phyloP scores from a whole-genome alignment of 2,113 vertebrate species.

The Cyprinodon variegatus region DNA sequence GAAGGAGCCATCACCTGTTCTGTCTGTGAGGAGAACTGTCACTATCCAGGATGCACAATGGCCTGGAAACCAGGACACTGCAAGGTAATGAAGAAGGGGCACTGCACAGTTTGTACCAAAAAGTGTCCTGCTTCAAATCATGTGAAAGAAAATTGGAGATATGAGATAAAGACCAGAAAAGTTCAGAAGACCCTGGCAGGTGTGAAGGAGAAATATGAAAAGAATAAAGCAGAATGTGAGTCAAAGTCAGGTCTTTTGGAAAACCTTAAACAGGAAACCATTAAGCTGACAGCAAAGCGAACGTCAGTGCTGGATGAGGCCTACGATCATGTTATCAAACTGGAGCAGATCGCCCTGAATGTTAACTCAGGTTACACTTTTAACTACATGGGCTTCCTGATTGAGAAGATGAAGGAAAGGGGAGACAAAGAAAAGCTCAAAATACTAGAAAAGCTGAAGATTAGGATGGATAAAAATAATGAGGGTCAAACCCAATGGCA shows the following conservation, averaged over 20 bases:
- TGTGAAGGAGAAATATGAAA: background rate
- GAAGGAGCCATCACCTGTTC: background rate
- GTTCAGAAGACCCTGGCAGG: background rate
- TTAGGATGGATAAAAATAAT: background rate
- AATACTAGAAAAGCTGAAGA: background rate
- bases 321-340: conserved; percentile 1
- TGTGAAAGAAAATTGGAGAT: conserved; percentile 18
- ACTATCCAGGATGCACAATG: conserved; percentile 4
- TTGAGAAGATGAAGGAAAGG: conserved; percentile 1
- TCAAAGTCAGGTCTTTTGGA: background rate
- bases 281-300: too few species aligned
- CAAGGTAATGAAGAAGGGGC: background rate
- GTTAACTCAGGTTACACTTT: background rate
- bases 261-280: too few species aligned
- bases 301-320: background rate
- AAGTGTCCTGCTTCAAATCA: conserved; percentile 15
- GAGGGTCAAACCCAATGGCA: too few species aligned
- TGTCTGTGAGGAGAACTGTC: conserved; percentile 20
- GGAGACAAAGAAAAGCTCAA: background rate
- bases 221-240: background rate
- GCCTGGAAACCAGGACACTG: background rate
- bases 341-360: conserved; percentile 10
- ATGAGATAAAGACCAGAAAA: conserved; percentile 14
- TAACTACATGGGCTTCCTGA: conserved; percentile 2
- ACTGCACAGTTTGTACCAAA: background rate